These are phyloP conservation scores for Squalus acanthias DNA, from an alignment of 2,797 vertebrate species.

Conservation along the genomic window DNA sequence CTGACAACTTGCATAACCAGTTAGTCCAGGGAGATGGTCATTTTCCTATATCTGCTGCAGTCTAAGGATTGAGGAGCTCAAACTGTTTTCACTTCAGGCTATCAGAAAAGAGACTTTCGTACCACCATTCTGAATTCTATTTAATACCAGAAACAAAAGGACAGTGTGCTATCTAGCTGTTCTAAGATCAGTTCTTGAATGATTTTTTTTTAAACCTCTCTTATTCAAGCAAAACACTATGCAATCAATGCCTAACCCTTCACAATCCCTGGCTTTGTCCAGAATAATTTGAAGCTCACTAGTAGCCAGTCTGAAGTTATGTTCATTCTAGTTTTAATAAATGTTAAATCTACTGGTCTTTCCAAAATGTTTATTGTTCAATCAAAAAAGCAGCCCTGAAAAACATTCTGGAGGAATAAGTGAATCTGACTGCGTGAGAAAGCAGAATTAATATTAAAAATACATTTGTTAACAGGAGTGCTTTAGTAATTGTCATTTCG, in stretches of 20 bases:
- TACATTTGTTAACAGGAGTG: not conserved
- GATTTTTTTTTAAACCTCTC: not conserved
- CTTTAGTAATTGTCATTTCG: not conserved
- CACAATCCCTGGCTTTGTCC: not conserved
- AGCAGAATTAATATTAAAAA: not conserved
- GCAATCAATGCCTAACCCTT: not conserved
- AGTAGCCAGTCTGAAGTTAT: not conserved
- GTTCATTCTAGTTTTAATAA: not conserved
- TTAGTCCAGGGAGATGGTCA: not conserved
- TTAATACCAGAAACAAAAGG: not conserved
- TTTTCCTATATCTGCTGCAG: not conserved
- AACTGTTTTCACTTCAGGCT: not conserved
- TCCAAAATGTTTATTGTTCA: not conserved
- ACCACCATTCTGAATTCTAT: not conserved
- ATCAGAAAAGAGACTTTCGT: not conserved
- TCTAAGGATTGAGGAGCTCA: not conserved
- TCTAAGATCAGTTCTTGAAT: not conserved
- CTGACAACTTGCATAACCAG: not conserved
- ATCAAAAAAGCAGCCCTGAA: not conserved
- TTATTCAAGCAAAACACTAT: not conserved
- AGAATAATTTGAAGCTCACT: not conserved
- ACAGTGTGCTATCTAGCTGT: not conserved
- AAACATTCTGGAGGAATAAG: not conserved
- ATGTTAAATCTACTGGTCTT: not conserved
- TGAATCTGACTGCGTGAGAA: not conserved